phyloP scores from a whole-genome alignment of 1,140 invertebrate species.

The Eupristina koningsbergeri region DNA sequence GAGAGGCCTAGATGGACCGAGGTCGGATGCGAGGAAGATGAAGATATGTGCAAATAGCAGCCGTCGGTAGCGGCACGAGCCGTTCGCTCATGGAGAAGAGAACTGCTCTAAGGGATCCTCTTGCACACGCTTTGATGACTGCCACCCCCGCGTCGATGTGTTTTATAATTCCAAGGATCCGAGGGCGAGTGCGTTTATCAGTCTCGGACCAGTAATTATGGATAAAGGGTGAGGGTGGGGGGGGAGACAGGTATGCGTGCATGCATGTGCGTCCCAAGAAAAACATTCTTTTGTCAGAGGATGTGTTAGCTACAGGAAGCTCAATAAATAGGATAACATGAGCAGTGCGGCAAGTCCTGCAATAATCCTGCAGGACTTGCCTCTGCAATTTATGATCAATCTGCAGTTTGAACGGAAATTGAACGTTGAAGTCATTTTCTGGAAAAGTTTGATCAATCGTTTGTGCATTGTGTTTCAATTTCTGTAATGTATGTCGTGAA shows the following conservation, averaged over 20 bases:
- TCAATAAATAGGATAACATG: conserved; percentile 7
- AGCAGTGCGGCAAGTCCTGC: neutral
- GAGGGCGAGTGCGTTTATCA: conserved; percentile 37
- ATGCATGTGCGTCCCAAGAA: no score
- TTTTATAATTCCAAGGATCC: conserved; percentile 41
- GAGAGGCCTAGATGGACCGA: neutral
- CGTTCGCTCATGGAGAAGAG: neutral
- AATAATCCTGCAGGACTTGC: neutral
- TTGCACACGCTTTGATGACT: conserved; percentile 56
- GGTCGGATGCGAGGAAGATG: neutral
- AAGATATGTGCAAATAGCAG: conserved; percentile 36
- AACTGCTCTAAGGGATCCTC: conserved; percentile 11
- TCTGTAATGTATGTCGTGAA: neutral
- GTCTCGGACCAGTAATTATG: neutral
- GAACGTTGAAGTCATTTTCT: neutral
- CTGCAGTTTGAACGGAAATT: neutral
- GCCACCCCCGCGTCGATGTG: conserved; percentile 26
- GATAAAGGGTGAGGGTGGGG: neutral
- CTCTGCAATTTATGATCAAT: neutral
- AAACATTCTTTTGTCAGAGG: neutral
- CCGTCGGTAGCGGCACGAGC: neutral
- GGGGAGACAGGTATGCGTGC: neutral
- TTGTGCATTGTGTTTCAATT: neutral
- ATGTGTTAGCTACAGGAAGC: neutral
- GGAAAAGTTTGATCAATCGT: neutral